phyloP scores from a whole-genome alignment of 1,140 invertebrate species.

The Halotydeus destructor region DNA sequence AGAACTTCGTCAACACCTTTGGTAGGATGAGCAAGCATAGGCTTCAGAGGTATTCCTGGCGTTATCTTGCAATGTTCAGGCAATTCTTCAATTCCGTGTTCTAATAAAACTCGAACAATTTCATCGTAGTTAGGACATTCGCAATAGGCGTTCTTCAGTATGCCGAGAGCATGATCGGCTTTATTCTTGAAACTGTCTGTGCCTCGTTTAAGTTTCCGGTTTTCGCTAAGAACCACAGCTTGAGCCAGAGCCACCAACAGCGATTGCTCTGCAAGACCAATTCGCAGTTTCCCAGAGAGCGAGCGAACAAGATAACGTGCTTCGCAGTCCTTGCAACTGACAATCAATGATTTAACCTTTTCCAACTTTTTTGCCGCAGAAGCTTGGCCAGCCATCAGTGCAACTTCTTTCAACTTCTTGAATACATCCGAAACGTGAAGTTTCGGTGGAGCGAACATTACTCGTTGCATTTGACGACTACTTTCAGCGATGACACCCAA shows the following conservation, averaged over 20 bases:
- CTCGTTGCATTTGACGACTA: slow-evolving; percentile 65
- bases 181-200: slow-evolving; percentile 54
- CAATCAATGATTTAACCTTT: slow-evolving; percentile 73
- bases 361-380: slow-evolving; percentile 68
- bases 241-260: slow-evolving; percentile 65
- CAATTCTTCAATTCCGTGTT: slow-evolving; percentile 54
- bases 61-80: slow-evolving; percentile 63
- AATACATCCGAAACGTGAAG: slow-evolving; percentile 45
- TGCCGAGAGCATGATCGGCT: slow-evolving; percentile 50
- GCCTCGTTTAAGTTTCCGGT: slow-evolving; percentile 14
- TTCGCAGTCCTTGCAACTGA: slow-evolving; percentile 73
- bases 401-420: slow-evolving; percentile 68
- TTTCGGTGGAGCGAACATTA: slow-evolving; percentile 44
- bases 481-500: slow-evolving; percentile 78
- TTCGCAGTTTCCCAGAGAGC: slow-evolving; percentile 76
- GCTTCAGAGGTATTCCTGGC: slow-evolving; percentile 84
- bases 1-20: slow-evolving; percentile 71
- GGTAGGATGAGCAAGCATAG: slow-evolving; percentile 96
- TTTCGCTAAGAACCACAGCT: slow-evolving; percentile 39
- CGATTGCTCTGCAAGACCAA: slow-evolving; percentile 91
- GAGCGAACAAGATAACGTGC: slow-evolving; percentile 79
- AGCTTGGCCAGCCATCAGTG: slow-evolving; percentile 58
- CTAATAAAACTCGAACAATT: slow-evolving; percentile 56
- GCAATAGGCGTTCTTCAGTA: slow-evolving; percentile 79
- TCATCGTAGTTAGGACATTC: slow-evolving; percentile 89